These are phyloP conservation scores for Myotis myotis DNA, from an alignment of 2,797 vertebrate genomes.

Conservation along the genomic window DNA sequence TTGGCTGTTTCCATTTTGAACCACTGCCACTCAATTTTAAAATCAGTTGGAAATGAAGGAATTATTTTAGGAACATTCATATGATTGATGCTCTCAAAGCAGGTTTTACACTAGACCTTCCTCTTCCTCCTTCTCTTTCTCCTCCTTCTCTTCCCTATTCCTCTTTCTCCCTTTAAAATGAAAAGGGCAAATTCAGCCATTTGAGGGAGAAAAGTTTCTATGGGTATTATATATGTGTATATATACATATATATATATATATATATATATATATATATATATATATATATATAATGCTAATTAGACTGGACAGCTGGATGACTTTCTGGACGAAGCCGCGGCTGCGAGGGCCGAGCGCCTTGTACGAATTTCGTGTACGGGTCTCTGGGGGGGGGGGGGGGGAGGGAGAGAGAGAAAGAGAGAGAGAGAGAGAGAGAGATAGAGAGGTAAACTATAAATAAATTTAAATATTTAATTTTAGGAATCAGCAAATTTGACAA, in stretches of 20 bases:
- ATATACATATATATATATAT: too few relatives aligned
- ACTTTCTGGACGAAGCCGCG: too few relatives aligned
- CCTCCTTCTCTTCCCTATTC: background rate
- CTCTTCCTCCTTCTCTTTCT: background rate
- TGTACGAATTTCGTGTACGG: too few relatives aligned
- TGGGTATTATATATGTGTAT: background rate
- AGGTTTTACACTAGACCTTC: background rate
- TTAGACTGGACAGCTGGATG: too few relatives aligned
- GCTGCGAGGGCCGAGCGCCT: too few relatives aligned
- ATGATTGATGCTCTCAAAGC: background rate
- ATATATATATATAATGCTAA: too few relatives aligned
- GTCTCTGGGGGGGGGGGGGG: too few relatives aligned
- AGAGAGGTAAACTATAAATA: background rate
- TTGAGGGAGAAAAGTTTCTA: background rate
- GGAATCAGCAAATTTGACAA: background rate
- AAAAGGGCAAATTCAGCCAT: background rate
- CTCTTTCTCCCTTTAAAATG: background rate
- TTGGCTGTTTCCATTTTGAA: background rate
- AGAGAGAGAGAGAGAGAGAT: background rate
- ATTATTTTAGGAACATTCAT: background rate
- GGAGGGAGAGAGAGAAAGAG: too few relatives aligned
- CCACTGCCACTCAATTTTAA: background rate
- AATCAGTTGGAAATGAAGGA: background rate
- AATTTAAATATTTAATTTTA: background rate
- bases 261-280: too few relatives aligned